These are phyloP conservation scores for Pipistrellus pipistrellus DNA, from an alignment of 2,797 vertebrate species.

Conservation along the genomic window DNA sequence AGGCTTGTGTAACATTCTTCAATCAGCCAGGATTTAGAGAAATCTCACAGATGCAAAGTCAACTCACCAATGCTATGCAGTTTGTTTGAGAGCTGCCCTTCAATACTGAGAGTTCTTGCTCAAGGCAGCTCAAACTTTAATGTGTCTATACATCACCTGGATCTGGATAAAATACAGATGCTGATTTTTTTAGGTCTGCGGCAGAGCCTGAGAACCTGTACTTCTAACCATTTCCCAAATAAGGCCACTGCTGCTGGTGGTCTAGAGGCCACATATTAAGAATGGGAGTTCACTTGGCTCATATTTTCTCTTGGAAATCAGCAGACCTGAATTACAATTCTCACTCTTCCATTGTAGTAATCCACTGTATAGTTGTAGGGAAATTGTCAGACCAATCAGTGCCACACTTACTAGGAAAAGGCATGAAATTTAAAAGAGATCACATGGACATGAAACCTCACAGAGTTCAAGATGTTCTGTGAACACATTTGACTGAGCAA, in stretches of 20 bases:
- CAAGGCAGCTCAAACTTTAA: not conserved
- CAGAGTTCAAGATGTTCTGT: not conserved
- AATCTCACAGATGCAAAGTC: not conserved
- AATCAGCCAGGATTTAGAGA: not conserved
- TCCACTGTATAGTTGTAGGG: not conserved
- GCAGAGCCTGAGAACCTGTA: not conserved
- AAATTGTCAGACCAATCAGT: not conserved
- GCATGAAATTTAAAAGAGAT: not conserved
- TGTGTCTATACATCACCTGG: not conserved
- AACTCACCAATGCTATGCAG: not conserved
- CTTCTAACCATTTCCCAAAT: constrained; percentile 15
- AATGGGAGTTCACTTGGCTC: not conserved
- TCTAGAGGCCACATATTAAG: not conserved
- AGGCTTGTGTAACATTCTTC: not conserved
- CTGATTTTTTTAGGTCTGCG: not conserved
- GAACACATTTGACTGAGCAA: not conserved
- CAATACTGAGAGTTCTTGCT: not conserved
- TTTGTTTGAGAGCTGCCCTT: not conserved
- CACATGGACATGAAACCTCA: not conserved
- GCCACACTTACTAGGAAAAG: not conserved
- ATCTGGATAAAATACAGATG: constrained; percentile 4
- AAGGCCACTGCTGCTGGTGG: not conserved
- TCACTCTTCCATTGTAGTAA: not conserved
- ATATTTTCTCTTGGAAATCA: not conserved
- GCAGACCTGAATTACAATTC: not conserved